A percentile compares a stretch with the other conserved stretches of the same genome.
phyloP scores from a whole-genome alignment of 2,888 invertebrate genomes.

The Apocheima hispidaria region DNA sequence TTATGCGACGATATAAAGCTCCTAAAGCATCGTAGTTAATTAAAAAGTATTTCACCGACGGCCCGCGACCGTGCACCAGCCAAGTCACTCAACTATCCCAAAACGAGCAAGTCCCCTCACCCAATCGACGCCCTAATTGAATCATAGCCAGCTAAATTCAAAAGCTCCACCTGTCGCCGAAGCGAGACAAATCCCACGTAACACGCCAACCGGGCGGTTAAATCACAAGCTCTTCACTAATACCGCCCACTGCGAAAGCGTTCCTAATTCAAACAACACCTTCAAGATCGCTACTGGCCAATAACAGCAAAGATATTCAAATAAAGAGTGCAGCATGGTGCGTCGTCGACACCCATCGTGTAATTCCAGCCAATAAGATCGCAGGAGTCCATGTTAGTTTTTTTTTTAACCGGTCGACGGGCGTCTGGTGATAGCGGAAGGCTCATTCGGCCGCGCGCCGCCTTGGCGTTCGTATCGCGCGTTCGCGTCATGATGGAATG shows the following conservation, averaged over 20 bases:
- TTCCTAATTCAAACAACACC: slow-evolving; percentile 78
- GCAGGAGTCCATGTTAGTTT: slow-evolving; percentile 75
- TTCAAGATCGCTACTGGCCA: slow-evolving; percentile 62
- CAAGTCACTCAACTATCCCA: slow-evolving; percentile 58
- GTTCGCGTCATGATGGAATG: slow-evolving; percentile 81
- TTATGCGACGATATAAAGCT: slow-evolving; percentile 78
- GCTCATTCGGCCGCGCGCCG: slow-evolving; percentile 84
- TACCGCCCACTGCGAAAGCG: slow-evolving; percentile 79
- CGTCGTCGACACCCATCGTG: slow-evolving; percentile 65
- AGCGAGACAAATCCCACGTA: slow-evolving; percentile 63
- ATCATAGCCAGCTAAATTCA: slow-evolving; percentile 74
- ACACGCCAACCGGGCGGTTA: slow-evolving; percentile 75
- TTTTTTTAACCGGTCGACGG: slow-evolving; percentile 68
- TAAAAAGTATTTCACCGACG: slow-evolving; percentile 75
- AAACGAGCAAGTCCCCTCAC: slow-evolving; percentile 68
- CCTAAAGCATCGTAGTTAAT: slow-evolving; percentile 86
- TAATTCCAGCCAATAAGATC: slow-evolving; percentile 65
- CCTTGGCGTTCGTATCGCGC: slow-evolving; percentile 82
- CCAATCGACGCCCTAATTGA: slow-evolving; percentile 80
- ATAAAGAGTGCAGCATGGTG: slow-evolving; percentile 68
- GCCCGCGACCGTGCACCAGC: slow-evolving; percentile 58
- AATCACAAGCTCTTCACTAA: slow-evolving; percentile 70
- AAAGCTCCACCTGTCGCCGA: slow-evolving; percentile 62
- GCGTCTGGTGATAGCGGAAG: slow-evolving; percentile 59
- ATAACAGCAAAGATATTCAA: slow-evolving; percentile 60